These are phyloP conservation scores for Hermaeophaga mercurialis DNA, from an alignment of 2,888 invertebrate species.

Conservation along the genomic window DNA sequence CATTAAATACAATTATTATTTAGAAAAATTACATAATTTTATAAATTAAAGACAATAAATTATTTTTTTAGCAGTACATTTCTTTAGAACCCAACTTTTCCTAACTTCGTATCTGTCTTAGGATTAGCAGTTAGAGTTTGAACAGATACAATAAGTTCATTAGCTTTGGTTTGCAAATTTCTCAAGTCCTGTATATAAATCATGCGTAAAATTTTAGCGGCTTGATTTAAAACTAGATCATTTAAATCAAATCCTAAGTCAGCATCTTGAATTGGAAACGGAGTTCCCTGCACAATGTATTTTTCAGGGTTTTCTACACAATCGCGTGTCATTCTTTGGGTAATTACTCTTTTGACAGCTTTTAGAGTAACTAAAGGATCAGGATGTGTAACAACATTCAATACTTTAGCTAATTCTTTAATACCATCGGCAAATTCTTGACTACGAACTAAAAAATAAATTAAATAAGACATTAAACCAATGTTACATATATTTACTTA, in stretches of 20 bases:
- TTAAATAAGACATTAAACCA: constrained; percentile 58
- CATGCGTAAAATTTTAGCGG: constrained; percentile 77
- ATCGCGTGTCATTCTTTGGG: constrained; percentile 64
- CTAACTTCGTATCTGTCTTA: constrained; percentile 92
- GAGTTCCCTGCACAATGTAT: constrained; percentile 65
- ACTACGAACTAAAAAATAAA: constrained; percentile 70
- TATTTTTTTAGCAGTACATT: background rate
- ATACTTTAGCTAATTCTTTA: constrained; percentile 73
- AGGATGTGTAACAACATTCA: constrained; percentile 80
- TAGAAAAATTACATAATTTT: constrained; percentile 19
- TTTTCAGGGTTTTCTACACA: constrained; percentile 63
- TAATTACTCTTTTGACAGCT: constrained; percentile 68
- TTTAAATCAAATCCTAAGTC: constrained; percentile 70
- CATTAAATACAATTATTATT: constrained; percentile 4
- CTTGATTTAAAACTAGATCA: constrained; percentile 69
- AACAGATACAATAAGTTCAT: constrained; percentile 90
- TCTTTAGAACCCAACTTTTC: constrained; percentile 80
- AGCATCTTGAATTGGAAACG: constrained; percentile 71
- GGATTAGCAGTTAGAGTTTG: constrained; percentile 95
- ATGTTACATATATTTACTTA: constrained; percentile 62
- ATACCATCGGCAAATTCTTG: constrained; percentile 85
- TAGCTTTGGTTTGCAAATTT: constrained; percentile 89
- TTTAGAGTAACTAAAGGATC: constrained; percentile 78
- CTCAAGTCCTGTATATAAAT: constrained; percentile 84
- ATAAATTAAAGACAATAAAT: constrained; percentile 13